These are phyloP conservation scores for Xyrauchen texanus DNA, from an alignment of 2,113 vertebrate genomes.

Conservation along the genomic window DNA sequence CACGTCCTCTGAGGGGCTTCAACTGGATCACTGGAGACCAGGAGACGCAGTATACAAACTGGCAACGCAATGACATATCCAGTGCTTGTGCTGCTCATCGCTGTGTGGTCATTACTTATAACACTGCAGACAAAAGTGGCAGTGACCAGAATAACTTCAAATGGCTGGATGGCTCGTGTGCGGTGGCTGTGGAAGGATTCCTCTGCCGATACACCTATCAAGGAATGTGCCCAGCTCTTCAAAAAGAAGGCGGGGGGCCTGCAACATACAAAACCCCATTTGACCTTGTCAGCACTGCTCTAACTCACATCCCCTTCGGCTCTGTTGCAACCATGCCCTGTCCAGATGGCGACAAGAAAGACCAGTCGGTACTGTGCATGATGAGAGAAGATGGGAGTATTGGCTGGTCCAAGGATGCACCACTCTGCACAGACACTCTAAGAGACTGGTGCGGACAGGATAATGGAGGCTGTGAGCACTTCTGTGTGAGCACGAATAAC, in stretches of 20 bases:
- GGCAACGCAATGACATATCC: conserved; percentile 76
- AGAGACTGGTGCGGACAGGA: conserved; percentile 71
- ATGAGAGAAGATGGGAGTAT: conserved; percentile 72
- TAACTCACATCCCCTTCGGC: conserved; percentile 80
- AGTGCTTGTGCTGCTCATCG: conserved; percentile 76
- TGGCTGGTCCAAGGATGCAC: conserved; percentile 80
- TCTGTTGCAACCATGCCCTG: conserved; percentile 78
- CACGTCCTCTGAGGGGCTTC: conserved; percentile 82
- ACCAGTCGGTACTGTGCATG: conserved; percentile 77
- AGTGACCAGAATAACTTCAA: conserved; percentile 70
- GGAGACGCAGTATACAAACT: conserved; percentile 85
- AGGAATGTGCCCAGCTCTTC: conserved; percentile 78
- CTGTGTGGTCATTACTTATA: conserved; percentile 80
- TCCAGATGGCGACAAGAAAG: conserved; percentile 59
- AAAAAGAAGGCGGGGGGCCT: conserved; percentile 70
- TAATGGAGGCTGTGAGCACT: conserved; percentile 80
- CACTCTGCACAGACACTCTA: conserved; percentile 67
- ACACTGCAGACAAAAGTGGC: conserved; percentile 59
- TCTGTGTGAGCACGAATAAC: conserved; percentile 68
- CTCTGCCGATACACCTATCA: conserved; percentile 83
- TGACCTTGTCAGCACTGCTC: conserved; percentile 71
- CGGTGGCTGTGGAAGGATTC: conserved; percentile 80
- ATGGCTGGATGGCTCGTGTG: conserved; percentile 86
- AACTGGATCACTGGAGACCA: conserved; percentile 89
- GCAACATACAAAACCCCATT: conserved; percentile 82